Evolutionary conservation across 1,140 invertebrate genomes (phyloP).

Genomic region (Varroa destructor): DNA sequence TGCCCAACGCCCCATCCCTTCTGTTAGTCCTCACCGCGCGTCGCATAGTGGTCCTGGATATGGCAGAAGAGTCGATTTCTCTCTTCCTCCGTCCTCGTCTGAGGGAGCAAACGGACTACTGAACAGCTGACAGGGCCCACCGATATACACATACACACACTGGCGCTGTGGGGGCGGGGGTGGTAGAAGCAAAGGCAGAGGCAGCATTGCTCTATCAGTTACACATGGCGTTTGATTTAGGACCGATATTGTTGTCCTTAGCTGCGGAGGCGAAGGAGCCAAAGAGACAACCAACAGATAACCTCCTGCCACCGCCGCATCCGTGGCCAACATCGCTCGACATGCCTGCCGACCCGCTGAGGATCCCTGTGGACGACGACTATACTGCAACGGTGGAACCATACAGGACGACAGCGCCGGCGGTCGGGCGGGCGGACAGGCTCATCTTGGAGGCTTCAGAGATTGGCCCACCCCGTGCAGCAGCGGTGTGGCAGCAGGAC

Average conservation of each 20-base stretch:
- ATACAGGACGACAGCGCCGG: neutral
- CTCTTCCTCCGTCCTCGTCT: too few species aligned
- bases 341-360: neutral
- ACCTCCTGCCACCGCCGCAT: conserved; percentile 14
- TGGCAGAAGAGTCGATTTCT: too few species aligned
- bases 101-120: too few species aligned
- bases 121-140: too few species aligned
- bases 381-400: neutral
- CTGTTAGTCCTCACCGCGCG: too few species aligned
- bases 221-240: conserved; percentile 28
- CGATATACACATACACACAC: too few species aligned
- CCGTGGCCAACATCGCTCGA: conserved; percentile 13
- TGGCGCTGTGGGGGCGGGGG: too few species aligned
- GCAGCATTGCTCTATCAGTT: conserved; percentile 24
- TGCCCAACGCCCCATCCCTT: too few species aligned
- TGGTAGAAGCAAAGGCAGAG: too few species aligned
- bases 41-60: too few species aligned
- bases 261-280: too few species aligned
- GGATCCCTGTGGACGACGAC: neutral
- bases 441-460: neutral
- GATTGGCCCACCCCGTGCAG: too few species aligned
- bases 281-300: conserved; percentile 17
- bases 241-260: conserved; percentile 28
- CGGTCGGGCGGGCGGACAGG: neutral
- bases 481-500: neutral